These are phyloP conservation scores for Tichodroma muraria DNA, from an alignment of 2,113 vertebrate genomes.

Conservation along the genomic window DNA sequence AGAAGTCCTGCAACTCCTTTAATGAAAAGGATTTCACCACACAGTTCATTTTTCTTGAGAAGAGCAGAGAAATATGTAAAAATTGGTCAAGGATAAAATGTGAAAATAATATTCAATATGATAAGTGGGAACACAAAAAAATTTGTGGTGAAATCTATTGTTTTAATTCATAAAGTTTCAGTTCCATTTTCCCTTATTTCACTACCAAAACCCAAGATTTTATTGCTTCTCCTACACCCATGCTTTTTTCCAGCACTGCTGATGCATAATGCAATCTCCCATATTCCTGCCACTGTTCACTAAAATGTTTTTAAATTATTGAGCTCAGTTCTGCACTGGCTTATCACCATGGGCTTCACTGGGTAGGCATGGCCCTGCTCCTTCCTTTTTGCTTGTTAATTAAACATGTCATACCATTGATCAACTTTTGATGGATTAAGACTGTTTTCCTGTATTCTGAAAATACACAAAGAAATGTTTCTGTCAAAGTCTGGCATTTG, in stretches of 20 bases:
- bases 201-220: neutral
- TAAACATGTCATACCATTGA: neutral
- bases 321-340: neutral
- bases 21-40: neutral
- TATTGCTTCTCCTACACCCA: neutral
- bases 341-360: neutral
- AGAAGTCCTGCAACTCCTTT: neutral
- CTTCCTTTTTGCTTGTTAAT: neutral
- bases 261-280: neutral
- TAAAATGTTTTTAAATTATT: neutral
- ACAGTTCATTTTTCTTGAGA: neutral
- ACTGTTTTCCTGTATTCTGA: neutral
- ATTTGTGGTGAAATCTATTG: neutral
- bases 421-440: neutral
- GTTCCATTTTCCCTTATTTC: neutral
- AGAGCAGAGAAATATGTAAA: neutral
- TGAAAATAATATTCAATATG: neutral
- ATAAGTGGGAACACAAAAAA: neutral
- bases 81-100: neutral
- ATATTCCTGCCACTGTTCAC: neutral
- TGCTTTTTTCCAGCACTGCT: neutral
- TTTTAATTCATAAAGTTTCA: neutral
- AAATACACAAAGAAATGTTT: neutral
- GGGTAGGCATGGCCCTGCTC: neutral
- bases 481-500: neutral